Percentiles rank a stretch among this genome's conserved stretches.
These are phyloP conservation scores for Microtus pennsylvanicus DNA, from an alignment of 2,113 vertebrate genomes.

Conservation along the genomic window DNA sequence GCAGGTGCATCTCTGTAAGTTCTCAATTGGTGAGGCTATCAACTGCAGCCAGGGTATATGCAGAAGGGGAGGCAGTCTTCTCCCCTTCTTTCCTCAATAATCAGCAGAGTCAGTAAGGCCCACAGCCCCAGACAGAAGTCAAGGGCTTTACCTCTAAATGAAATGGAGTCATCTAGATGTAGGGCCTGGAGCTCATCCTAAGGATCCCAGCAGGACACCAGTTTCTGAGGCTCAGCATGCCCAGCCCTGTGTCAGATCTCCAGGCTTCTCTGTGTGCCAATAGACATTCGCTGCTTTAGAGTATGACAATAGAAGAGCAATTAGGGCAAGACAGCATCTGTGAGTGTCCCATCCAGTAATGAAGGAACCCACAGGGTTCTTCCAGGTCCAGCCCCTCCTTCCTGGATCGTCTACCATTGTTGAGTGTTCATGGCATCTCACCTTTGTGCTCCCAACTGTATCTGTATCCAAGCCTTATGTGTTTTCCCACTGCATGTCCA, in stretches of 20 bases:
- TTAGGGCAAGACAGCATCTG: fast-evolving
- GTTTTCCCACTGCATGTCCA: fast-evolving
- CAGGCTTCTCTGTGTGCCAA: neutral
- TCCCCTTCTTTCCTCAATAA: neutral
- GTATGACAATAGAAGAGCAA: fast-evolving
- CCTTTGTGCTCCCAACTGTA: neutral
- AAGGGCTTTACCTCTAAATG: fast-evolving
- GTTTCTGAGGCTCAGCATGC: neutral
- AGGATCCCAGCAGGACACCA: no score
- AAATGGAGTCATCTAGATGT: neutral
- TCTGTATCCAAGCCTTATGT: fast-evolving
- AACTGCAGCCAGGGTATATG: neutral
- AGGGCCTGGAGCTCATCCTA: fast-evolving
- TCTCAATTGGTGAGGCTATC: neutral
- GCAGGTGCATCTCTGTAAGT: neutral
- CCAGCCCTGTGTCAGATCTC: neutral
- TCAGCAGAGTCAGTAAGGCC: neutral
- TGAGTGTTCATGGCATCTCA: neutral
- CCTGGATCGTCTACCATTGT: fast-evolving
- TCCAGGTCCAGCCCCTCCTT: no score
- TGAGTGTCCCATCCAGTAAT: neutral
- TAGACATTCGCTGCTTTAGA: fast-evolving
- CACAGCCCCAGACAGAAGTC: neutral
- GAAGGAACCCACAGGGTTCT: neutral
- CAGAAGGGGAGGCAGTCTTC: neutral